Evolutionary conservation across 2,888 invertebrate species (phyloP).

Genomic region (Lithophane leautieri): DNA sequence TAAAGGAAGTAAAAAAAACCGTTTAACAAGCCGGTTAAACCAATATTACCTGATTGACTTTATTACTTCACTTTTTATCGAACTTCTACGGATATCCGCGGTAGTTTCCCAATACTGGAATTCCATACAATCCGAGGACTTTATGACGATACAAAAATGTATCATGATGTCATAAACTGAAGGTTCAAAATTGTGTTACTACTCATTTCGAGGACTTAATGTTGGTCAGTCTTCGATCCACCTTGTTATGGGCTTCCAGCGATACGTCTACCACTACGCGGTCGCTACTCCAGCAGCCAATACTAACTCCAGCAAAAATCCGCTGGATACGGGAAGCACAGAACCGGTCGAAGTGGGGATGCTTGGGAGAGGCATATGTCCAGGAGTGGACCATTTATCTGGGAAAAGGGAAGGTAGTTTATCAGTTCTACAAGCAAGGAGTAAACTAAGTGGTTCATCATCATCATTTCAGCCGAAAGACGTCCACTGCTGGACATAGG

Average conservation of each 20-base stretch:
- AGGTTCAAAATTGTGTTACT: neutral
- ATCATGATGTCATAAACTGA: slow-evolving; percentile 21
- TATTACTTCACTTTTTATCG: slow-evolving; percentile 17
- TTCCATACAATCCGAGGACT: slow-evolving; percentile 1
- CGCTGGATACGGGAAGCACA: no score
- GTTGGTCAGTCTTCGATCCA: no score
- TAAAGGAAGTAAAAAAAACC: slow-evolving; percentile 1
- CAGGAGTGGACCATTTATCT: neutral
- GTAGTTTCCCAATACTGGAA: slow-evolving; percentile 32
- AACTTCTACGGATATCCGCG: slow-evolving; percentile 36
- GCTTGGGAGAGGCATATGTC: no score
- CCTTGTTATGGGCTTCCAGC: no score
- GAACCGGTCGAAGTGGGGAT: no score
- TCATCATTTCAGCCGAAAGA: no score
- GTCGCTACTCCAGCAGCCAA: no score
- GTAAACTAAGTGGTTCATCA: neutral
- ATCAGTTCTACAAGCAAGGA: neutral
- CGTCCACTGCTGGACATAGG: no score
- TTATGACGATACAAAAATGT: slow-evolving; percentile 2
- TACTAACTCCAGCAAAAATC: no score
- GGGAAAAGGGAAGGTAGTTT: neutral
- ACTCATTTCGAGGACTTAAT: neutral
- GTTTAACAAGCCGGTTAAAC: neutral
- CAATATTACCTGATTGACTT: slow-evolving; percentile 11
- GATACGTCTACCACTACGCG: no score